These are phyloP conservation scores for Callyntrura guangdongensis DNA, from an alignment of 2,888 invertebrate genomes.

Conservation along the genomic window DNA sequence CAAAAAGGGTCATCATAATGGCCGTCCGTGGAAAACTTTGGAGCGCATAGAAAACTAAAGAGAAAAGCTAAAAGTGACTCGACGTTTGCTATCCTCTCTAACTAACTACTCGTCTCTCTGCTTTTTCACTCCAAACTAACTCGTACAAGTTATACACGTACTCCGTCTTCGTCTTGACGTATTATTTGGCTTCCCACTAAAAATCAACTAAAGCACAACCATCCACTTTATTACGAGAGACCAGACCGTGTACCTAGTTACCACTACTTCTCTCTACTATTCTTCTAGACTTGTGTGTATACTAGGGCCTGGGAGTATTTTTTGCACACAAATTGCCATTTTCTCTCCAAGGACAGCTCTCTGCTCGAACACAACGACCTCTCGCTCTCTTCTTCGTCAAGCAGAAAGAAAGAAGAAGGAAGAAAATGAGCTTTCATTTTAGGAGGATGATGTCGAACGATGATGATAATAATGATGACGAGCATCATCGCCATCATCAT, in stretches of 20 bases:
- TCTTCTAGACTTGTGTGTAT: background rate
- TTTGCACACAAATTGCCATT: conserved; percentile 45
- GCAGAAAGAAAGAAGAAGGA: conserved; percentile 4
- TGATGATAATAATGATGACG: conserved; percentile 39
- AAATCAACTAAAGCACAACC: conserved; percentile 33
- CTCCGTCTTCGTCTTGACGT: background rate
- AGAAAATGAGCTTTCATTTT: conserved; percentile 51
- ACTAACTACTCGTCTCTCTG: background rate
- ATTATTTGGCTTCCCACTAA: conserved; percentile 24
- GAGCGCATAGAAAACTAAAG: background rate
- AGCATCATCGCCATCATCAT: background rate
- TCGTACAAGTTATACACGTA: background rate
- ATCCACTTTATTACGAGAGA: background rate
- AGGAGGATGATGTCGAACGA: background rate
- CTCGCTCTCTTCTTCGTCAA: background rate
- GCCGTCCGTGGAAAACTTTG: background rate
- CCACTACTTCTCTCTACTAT: background rate
- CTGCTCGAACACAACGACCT: background rate
- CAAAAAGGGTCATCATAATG: conserved; percentile 52
- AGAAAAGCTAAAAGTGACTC: background rate
- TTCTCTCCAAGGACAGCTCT: background rate
- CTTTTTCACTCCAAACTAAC: conserved; percentile 4
- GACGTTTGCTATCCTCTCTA: background rate
- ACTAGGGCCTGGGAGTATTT: background rate
- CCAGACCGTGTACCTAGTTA: background rate